Conservation (phyloP, 2,888 invertebrate species). For the Drosophila borborema region DNA sequence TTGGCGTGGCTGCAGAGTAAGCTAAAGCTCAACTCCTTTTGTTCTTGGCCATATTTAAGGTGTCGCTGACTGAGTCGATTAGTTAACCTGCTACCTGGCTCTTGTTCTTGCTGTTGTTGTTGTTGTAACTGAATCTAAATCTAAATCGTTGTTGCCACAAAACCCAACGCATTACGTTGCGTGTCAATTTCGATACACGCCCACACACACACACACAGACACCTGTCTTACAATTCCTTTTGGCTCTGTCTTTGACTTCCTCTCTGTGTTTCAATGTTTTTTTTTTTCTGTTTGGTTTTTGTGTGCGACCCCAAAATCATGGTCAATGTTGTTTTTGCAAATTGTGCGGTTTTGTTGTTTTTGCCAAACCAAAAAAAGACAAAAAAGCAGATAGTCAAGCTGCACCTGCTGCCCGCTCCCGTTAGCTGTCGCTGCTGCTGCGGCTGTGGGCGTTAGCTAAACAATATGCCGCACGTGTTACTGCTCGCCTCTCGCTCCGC, state of each 20-base stretch:
- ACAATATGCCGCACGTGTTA: constrained; percentile 68
- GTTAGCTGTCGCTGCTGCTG: neutral
- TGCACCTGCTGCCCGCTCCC: neutral
- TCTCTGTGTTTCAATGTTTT: constrained; percentile 24
- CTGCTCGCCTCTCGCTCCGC: constrained; percentile 18
- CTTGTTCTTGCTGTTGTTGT: neutral
- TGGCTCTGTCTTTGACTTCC: constrained; percentile 37
- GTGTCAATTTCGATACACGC: constrained; percentile 71
- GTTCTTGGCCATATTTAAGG: constrained; percentile 58
- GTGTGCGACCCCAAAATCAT: constrained; percentile 61
- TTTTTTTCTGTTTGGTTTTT: constrained; percentile 35
- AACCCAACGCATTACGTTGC: constrained; percentile 69
- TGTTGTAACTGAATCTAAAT: constrained; percentile 23
- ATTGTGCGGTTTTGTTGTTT: constrained; percentile 73
- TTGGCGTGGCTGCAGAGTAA: neutral
- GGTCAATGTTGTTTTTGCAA: constrained; percentile 76
- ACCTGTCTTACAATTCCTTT: constrained; percentile 21
- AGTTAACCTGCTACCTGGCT: constrained; percentile 29
- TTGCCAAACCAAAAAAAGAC: constrained; percentile 9
- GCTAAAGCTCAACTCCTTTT: constrained; percentile 10
- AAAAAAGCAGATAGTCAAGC: constrained; percentile 14
- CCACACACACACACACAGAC: constrained; percentile 39
- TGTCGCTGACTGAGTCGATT: constrained; percentile 78
- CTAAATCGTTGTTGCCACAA: constrained; percentile 46
- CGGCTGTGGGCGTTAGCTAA: constrained; percentile 67